Evolutionary conservation across 2,888 invertebrate genomes (phyloP), one percentile per base, ranked within the genome.

Genomic region (Prosopocoilus inquinatus): DNA sequence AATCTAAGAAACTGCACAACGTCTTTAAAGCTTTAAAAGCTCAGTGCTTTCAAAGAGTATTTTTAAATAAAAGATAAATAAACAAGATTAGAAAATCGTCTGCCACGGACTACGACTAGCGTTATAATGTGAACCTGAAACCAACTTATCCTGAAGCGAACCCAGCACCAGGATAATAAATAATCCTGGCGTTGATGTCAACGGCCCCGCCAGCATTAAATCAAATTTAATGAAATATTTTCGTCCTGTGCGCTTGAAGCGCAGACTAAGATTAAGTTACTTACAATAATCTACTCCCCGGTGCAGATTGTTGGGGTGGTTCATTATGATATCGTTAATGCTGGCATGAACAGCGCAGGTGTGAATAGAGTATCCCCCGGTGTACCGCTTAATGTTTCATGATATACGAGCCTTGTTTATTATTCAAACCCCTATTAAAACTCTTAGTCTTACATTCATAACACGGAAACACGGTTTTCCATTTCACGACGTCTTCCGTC

Each of bases 351-450:
- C n/a, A 39, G 52, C 47, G 32, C 47, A 52, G 52, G 47, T 52
- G 52, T 28, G 47, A 52, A 47, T 47, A 28, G 38, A 52, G 33
- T 20, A 20, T 36, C 39, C 12, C 32, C 13, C 38, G 36, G 52
- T 47, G 39, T 46, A 36, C n/a, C 28, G 36, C 52, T 52, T 47
- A 52, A 52, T 46, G 39, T 46, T 47, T 46, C 46, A 52, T 13
- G 28, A 47, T 28, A 28, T 47, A 52, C 52, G 38, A 13, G 13
- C 32, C 28, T 52, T 36, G 39, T 52, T 52, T 52, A 52, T 52
- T 52, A 52, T 52, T 52, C 46, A 45, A 32, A 16, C 9, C 38
- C 38, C 39, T 52, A 52, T 46, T 52, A 52, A 52, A 36, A 36
- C 46, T 28, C 15, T 12, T 32, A 52, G 35, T 32, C 47, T 28